These are phyloP conservation scores for Tragelaphus buxtoni DNA, from an alignment of 2,113 vertebrate species.

Conservation along the genomic window DNA sequence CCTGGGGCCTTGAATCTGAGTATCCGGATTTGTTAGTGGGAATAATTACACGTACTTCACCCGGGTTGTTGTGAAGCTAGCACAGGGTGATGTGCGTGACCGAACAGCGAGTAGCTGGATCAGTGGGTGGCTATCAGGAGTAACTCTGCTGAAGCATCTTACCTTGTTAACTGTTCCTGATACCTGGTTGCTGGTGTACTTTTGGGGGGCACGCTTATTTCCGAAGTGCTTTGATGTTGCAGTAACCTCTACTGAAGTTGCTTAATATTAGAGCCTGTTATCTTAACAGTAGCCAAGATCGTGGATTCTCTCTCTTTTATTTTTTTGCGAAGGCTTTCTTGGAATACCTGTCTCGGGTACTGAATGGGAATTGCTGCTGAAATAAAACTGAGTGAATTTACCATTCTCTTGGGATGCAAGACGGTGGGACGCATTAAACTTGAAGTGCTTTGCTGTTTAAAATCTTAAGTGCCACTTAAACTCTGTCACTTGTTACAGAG, in stretches of 20 bases:
- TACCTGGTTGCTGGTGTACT: background rate
- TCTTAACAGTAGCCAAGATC: background rate
- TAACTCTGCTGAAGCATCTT: background rate
- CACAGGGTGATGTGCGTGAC: background rate
- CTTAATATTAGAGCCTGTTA: background rate
- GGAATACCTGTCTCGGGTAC: background rate
- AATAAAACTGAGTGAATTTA: background rate
- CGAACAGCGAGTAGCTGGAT: background rate
- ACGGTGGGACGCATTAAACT: background rate
- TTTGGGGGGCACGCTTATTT: background rate
- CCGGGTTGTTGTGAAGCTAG: background rate
- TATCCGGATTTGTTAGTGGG: background rate
- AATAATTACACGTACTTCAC: background rate
- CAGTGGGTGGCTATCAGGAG: background rate
- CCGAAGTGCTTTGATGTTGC: background rate
- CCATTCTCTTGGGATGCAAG: background rate
- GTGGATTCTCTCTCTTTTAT: background rate
- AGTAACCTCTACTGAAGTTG: background rate
- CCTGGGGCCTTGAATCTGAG: background rate
- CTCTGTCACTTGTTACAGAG: slow-evolving; percentile 55
- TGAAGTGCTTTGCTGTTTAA: slow-evolving; percentile 18
- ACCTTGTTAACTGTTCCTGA: background rate
- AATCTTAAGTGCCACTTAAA: slow-evolving; percentile 45
- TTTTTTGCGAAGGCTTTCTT: background rate
- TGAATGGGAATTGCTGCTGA: background rate